Conservation (phyloP, 2,888 invertebrate species). For the Synergus itoensis region DNA sequence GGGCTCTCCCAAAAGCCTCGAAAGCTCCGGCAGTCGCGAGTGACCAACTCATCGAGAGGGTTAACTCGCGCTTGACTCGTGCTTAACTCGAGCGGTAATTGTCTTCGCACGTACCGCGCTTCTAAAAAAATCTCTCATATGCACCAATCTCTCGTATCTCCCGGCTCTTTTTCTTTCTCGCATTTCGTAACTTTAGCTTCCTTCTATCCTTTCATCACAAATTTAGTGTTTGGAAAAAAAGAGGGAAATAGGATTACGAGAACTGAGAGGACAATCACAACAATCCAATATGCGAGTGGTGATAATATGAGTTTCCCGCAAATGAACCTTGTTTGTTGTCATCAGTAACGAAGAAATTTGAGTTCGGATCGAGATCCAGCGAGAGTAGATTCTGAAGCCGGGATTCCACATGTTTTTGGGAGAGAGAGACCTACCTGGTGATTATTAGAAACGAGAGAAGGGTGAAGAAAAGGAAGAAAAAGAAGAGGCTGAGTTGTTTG, state of each 20-base stretch:
- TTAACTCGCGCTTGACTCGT: constrained; percentile 57
- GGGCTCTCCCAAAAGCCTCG: constrained; percentile 62
- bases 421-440: neutral
- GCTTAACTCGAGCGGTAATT: constrained; percentile 28
- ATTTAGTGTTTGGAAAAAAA: neutral
- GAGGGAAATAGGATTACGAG: neutral
- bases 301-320: neutral
- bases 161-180: neutral
- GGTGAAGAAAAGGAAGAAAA: neutral
- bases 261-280: neutral
- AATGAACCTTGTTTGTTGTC: neutral
- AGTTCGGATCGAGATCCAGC: neutral
- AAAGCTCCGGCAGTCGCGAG: constrained; percentile 70
- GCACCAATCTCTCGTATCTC: neutral
- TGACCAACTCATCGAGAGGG: constrained; percentile 72
- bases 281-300: neutral
- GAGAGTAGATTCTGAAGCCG: neutral
- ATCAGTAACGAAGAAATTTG: neutral
- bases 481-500: neutral
- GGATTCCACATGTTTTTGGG: no score
- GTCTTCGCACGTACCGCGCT: constrained; percentile 29
- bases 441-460: neutral
- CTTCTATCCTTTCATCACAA: neutral
- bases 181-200: neutral
- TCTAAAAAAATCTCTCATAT: neutral